These are phyloP conservation scores for Chondrilla cf. caribensis DNA, from an alignment of 37 sponge, comb jelly and placozoan genomes.

Conservation along the genomic window DNA sequence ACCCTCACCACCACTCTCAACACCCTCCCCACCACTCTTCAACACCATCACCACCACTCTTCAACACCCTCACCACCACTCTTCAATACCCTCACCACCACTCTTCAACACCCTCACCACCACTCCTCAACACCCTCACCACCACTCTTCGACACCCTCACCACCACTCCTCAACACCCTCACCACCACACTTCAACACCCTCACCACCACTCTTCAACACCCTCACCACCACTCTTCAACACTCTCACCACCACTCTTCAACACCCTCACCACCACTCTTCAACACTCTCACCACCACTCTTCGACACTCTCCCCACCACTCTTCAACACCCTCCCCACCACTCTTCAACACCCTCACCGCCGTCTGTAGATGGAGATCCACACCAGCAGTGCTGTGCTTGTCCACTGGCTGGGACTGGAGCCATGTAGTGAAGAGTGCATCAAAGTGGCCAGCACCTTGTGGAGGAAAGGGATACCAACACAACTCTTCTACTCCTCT, in stretches of 20 bases:
- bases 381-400: slow-evolving; percentile 48
- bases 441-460: slow-evolving; percentile 43
- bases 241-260: neutral
- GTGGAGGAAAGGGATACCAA: slow-evolving; percentile 62
- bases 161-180: too few species aligned
- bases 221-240: too few species aligned
- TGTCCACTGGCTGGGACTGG: slow-evolving; percentile 69
- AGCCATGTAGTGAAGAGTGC: slow-evolving; percentile 55
- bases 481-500: slow-evolving; percentile 54
- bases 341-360: neutral
- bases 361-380: neutral
- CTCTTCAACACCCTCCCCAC: neutral
- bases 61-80: neutral
- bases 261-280: neutral
- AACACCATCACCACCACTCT: neutral
- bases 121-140: neutral
- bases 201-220: too few species aligned
- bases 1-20: too few species aligned
- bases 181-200: neutral
- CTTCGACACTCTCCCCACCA: neutral
- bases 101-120: neutral
- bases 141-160: too few species aligned
- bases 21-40: neutral
- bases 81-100: too few species aligned
- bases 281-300: too few species aligned